Evolutionary conservation across 1,140 invertebrate genomes (phyloP).

Genomic region (Nasonia vitripennis): DNA sequence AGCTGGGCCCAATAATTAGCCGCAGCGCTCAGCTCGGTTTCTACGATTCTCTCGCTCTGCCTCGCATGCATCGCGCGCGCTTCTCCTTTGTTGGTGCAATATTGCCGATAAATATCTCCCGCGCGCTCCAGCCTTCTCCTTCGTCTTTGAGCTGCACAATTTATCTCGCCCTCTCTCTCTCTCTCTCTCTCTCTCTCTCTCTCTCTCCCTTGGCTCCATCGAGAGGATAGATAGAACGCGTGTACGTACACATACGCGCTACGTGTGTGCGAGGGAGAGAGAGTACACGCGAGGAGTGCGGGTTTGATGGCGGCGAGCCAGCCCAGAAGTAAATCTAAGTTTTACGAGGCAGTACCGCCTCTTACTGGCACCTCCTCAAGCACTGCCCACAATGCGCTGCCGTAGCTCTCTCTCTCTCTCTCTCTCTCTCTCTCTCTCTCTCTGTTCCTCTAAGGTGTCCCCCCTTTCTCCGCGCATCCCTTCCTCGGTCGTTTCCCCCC

Average conservation of each 20-base stretch:
- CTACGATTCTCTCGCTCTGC: conserved; percentile 27
- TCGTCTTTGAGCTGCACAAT: conserved; percentile 49
- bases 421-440: conserved; percentile 13
- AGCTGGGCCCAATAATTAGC: conserved; percentile 42
- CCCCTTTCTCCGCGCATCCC: neutral
- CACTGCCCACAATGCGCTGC: conserved; percentile 66
- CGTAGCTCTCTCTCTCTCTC: conserved; percentile 23
- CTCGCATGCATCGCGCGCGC: conserved; percentile 22
- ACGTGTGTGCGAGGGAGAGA: neutral
- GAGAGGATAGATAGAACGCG: conserved; percentile 16
- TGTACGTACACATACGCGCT: conserved; percentile 4
- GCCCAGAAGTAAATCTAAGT: conserved; percentile 74
- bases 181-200: neutral
- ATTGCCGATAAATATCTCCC: conserved; percentile 72
- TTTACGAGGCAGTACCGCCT: conserved; percentile 76
- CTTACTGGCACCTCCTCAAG: conserved; percentile 76
- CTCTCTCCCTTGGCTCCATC: neutral
- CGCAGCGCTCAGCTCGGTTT: conserved; percentile 6
- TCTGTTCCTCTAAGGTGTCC: conserved; percentile 29
- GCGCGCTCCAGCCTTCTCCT: conserved; percentile 55
- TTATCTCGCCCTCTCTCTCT: conserved; percentile 6
- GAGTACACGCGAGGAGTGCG: conserved; percentile 58
- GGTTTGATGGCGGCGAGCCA: conserved; percentile 73
- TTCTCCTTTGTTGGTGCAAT: conserved; percentile 58
- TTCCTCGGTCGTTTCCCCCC: neutral